Evolutionary conservation across 2,797 vertebrate species (phyloP).

Genomic region (Psittacula echo): DNA sequence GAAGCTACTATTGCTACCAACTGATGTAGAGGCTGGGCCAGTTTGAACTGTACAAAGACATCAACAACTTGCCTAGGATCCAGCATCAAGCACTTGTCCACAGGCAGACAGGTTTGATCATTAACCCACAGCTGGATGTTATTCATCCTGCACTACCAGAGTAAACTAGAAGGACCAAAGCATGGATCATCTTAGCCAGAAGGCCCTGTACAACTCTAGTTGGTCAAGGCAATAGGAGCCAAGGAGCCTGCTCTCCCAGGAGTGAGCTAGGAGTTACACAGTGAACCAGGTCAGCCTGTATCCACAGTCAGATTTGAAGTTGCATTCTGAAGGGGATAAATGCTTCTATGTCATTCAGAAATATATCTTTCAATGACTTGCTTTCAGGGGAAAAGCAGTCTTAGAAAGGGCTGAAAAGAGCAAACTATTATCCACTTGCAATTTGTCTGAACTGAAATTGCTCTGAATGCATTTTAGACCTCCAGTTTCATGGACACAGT

Average conservation of each 20-base stretch:
- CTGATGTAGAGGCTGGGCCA: neutral
- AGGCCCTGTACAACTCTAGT: accelerated
- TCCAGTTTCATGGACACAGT: neutral
- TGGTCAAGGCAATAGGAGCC: neutral
- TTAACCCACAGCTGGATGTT: neutral
- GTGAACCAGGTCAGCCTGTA: neutral
- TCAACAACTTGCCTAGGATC: neutral
- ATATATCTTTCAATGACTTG: neutral
- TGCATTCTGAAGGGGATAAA: neutral
- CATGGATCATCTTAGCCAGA: neutral
- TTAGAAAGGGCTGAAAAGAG: neutral
- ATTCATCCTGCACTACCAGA: neutral
- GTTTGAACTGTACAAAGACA: neutral
- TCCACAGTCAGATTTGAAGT: neutral
- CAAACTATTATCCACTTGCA: neutral
- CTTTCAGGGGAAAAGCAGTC: neutral
- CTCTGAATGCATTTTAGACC: neutral
- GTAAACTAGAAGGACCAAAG: neutral
- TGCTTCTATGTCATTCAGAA: neutral
- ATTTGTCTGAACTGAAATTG: neutral
- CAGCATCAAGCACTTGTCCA: neutral
- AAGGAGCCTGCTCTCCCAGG: neutral
- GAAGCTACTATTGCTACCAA: neutral
- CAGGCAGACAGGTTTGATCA: neutral
- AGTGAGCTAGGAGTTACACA: neutral